phyloP scores from a whole-genome alignment of 2,888 invertebrate genomes.

The Andrena bucephala region DNA sequence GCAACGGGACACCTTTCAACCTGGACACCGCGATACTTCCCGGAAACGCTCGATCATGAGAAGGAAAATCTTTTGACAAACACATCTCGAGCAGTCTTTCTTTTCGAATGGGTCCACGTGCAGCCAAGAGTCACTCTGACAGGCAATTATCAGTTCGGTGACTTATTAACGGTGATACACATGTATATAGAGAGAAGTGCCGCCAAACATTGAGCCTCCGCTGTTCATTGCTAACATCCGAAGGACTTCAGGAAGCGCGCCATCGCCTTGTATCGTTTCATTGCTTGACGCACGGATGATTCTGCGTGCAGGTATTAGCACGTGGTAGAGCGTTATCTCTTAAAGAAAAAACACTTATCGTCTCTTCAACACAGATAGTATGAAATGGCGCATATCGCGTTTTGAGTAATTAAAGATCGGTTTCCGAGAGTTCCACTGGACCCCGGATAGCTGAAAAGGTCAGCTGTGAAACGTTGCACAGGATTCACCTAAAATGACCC shows the following conservation, averaged over 20 bases:
- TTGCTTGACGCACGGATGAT: constrained; percentile 8
- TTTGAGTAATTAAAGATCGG: constrained; percentile 1
- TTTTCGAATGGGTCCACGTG: neutral
- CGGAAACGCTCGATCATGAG: constrained; percentile 1
- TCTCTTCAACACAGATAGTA: neutral
- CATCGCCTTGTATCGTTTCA: neutral
- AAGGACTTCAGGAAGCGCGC: neutral
- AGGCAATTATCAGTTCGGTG: neutral
- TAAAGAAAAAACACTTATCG: constrained; percentile 30
- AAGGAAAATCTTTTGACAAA: neutral
- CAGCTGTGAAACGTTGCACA: neutral
- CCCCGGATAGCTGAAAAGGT: neutral
- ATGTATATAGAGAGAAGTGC: neutral
- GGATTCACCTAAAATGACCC: neutral
- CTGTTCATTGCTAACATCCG: neutral
- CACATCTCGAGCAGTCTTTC: neutral
- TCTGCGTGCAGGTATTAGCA: constrained; percentile 28
- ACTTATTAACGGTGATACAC: neutral
- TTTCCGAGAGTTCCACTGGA: neutral
- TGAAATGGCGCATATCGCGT: neutral
- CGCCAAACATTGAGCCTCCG: neutral
- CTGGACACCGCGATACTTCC: neutral
- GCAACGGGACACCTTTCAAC: neutral
- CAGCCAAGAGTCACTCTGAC: neutral
- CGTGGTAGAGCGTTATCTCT: constrained; percentile 43